Percentiles rank a stretch among this genome's conserved stretches.
phyloP scores from a whole-genome alignment of 2,113 vertebrate genomes.

The Chiloscyllium plagiosum region DNA sequence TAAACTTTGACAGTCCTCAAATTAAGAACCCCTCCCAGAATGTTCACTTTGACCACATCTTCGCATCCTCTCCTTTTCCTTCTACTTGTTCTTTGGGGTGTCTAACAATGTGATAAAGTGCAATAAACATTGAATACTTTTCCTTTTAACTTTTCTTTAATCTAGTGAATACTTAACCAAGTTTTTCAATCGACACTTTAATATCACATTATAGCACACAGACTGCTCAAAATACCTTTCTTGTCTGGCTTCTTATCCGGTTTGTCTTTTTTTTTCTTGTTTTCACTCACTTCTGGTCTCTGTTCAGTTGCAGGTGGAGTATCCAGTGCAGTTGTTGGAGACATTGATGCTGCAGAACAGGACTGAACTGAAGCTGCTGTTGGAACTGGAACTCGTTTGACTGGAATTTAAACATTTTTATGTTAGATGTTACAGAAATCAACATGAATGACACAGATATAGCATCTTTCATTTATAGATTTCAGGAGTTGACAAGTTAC shows the following conservation, averaged over 20 bases:
- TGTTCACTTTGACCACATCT: background rate
- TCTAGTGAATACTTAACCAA: background rate
- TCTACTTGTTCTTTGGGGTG: background rate
- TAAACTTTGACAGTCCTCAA: background rate
- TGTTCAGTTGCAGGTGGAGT: constrained; percentile 48
- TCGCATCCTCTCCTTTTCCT: background rate
- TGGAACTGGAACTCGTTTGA: constrained; percentile 64
- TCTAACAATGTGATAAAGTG: background rate
- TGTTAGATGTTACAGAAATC: background rate
- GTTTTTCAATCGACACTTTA: background rate
- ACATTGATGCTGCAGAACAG: constrained; percentile 47
- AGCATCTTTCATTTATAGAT: background rate
- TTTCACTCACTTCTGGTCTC: constrained; percentile 57
- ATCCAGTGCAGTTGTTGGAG: constrained; percentile 46
- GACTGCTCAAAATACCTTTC: constrained; percentile 64
- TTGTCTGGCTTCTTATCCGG: constrained; percentile 79
- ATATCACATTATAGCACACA: background rate
- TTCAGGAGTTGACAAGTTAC: background rate
- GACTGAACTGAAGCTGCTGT: constrained; percentile 45
- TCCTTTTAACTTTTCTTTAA: background rate
- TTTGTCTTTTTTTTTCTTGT: constrained; percentile 76
- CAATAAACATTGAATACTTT: background rate
- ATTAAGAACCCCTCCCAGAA: background rate
- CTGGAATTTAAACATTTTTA: constrained; percentile 50
- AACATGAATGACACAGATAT: background rate